Base-by-base conservation (phyloP, 2,888 invertebrate genomes). In the Serrognathus titanus region DNA sequence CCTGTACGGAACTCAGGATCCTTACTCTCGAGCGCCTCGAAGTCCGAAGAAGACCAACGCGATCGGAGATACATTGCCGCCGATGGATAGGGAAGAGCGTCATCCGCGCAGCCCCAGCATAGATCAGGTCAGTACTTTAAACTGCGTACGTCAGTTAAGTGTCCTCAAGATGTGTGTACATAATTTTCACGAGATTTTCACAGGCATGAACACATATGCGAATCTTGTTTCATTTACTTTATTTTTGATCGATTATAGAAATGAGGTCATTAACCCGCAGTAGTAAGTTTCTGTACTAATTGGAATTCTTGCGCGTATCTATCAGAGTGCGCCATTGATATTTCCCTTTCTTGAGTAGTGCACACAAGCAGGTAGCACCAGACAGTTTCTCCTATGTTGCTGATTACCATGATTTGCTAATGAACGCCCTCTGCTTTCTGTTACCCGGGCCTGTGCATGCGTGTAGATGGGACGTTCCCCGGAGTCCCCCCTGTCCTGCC, bases 1-100 rank as follows among this genome's bases (percentile, higher is more conserved):
- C 79, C 85, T 98, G 66, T 96, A 97, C 83, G 92, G 91, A 74
- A 85, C 88, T 48, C 86, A 89, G 74, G 93, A 94, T 79, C 92
- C 93, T 55, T 94, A 91, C 80, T 90, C 90, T 71, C 82, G 92
- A 69, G 86, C 87, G 60, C 86, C 90, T 60, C 84, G 89, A 69
- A 89, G 90, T 70, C 91, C 91, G 16, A 89, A 90, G 75, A 82
- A 79, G 20, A 79, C 73, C 37, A 75, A 74, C 58, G 69, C 78
- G 62, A 77, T 77, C 63, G 79, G 79, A 63, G 71, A 68, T 50
- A 75, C 74, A 61, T 79, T 86, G 16, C 70, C 71, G 67, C 70
- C 71, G 67, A 60, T 74, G 20, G 75, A 75, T 36, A 66, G 69
- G 43, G 75, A 75, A n/a, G 75, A 77, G 11, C 63, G 74, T 46